Conservation (phyloP, 2,888 invertebrate genomes). For the Baccha elongata region DNA sequence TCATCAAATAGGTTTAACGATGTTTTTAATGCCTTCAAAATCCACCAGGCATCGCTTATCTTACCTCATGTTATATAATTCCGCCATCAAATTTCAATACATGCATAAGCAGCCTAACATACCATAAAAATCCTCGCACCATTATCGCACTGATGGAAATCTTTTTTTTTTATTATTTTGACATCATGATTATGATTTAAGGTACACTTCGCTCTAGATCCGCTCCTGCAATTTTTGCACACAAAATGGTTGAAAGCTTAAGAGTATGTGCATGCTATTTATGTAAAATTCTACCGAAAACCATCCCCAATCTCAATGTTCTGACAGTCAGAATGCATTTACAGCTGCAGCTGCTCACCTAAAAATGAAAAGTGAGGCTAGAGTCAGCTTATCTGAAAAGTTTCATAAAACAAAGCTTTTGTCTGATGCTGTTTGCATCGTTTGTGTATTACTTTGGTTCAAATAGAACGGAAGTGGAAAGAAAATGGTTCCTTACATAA, state of each 20-base stretch:
- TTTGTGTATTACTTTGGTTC: slow-evolving; percentile 26
- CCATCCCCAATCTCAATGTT: slow-evolving; percentile 35
- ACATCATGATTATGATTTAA: too few relatives aligned
- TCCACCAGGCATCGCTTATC: too few relatives aligned
- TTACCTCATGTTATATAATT: too few relatives aligned
- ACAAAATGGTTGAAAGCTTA: slow-evolving; percentile 27
- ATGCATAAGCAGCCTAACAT: too few relatives aligned
- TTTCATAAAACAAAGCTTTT: slow-evolving; percentile 59
- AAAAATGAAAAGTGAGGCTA: slow-evolving; percentile 64
- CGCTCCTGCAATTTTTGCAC: slow-evolving; percentile 8
- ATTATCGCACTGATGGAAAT: too few relatives aligned
- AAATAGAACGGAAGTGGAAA: neutral
- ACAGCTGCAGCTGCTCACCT: slow-evolving; percentile 61
- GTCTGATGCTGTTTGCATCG: slow-evolving; percentile 48
- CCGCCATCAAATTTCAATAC: too few relatives aligned
- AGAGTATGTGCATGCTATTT: slow-evolving; percentile 20
- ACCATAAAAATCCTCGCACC: too few relatives aligned
- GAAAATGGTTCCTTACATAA: neutral
- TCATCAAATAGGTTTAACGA: too few relatives aligned
- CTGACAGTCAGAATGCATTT: slow-evolving; percentile 60
- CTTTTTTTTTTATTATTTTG: too few relatives aligned
- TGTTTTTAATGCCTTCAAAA: too few relatives aligned
- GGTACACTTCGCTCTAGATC: too few relatives aligned
- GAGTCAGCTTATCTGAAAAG: slow-evolving; percentile 58
- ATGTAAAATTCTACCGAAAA: slow-evolving; percentile 24